Evolutionary conservation across 2,888 invertebrate genomes (phyloP).

Genomic region (Tuberolachnus salignus): DNA sequence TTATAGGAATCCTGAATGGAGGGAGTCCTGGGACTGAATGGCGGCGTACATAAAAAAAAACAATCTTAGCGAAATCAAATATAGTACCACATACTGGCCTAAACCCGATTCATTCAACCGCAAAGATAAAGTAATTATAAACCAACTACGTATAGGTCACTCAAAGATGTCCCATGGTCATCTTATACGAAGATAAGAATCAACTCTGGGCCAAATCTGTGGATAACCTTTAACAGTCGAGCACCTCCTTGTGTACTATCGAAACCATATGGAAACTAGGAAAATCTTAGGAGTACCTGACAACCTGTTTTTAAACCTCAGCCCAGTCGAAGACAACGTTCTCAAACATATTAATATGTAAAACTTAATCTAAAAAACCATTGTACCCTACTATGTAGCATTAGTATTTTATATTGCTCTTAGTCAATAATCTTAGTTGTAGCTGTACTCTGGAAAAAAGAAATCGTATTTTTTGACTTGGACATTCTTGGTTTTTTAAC

Average conservation of each 20-base stretch:
- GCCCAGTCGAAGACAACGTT: not conserved
- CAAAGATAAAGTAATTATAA: not conserved
- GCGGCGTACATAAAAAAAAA: not conserved
- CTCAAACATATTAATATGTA: not conserved
- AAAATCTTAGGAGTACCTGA: not conserved
- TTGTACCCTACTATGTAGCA: not conserved
- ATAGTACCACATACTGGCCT: not conserved
- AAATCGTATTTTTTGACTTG: no score
- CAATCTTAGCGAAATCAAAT: not conserved
- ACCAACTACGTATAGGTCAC: not conserved
- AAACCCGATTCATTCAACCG: not conserved
- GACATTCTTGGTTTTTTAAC: no score
- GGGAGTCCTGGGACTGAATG: no score
- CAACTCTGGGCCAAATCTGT: not conserved
- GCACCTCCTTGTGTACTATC: not conserved
- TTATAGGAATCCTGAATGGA: not conserved
- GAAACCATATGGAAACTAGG: not conserved
- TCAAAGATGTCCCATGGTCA: not conserved
- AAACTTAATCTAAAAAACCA: not conserved
- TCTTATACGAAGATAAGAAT: not conserved
- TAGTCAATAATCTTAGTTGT: no score
- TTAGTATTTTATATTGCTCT: no score
- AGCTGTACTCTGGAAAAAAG: no score
- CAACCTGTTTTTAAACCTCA: not conserved
- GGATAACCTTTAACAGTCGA: not conserved